phyloP scores from a whole-genome alignment of 2,888 invertebrate species.

The Tuberolachnus salignus region DNA sequence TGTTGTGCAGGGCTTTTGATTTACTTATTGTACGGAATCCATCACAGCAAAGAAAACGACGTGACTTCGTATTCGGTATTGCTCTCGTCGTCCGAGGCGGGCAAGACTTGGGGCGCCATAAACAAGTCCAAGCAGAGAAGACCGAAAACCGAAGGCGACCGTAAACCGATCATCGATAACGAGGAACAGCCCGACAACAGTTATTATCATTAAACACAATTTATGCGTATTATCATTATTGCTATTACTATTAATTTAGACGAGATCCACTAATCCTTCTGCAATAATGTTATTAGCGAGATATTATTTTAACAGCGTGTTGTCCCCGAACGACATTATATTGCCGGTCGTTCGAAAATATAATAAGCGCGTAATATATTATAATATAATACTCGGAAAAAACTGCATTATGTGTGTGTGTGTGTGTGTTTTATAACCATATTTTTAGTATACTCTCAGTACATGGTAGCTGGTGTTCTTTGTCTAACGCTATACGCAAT shows the following conservation, averaged over 20 bases:
- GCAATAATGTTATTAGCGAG: conserved; percentile 13
- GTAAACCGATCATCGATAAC: conserved; percentile 60
- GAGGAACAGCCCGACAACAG: conserved; percentile 59
- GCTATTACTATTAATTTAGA: background rate
- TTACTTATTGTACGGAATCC: conserved; percentile 84
- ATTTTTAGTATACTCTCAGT: background rate
- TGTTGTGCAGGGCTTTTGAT: conserved; percentile 73
- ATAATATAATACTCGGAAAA: background rate
- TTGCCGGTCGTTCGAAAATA: conserved; percentile 31
- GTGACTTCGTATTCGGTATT: conserved; percentile 71
- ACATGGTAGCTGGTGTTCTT: no score
- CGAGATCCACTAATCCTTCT: background rate
- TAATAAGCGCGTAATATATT: background rate
- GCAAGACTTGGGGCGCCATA: conserved; percentile 69
- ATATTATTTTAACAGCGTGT: background rate
- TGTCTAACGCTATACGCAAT: no score
- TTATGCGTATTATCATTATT: background rate
- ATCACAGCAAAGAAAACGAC: conserved; percentile 80
- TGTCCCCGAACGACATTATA: conserved; percentile 6
- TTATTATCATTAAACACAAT: conserved; percentile 38
- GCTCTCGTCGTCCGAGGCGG: conserved; percentile 71
- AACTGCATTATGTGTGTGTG: background rate
- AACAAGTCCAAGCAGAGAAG: conserved; percentile 49
- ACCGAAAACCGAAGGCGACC: conserved; percentile 59
- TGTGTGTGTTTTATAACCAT: background rate